Base-by-base conservation (phyloP, 2,113 vertebrate genomes). In the Epinephelus fuscoguttatus region DNA sequence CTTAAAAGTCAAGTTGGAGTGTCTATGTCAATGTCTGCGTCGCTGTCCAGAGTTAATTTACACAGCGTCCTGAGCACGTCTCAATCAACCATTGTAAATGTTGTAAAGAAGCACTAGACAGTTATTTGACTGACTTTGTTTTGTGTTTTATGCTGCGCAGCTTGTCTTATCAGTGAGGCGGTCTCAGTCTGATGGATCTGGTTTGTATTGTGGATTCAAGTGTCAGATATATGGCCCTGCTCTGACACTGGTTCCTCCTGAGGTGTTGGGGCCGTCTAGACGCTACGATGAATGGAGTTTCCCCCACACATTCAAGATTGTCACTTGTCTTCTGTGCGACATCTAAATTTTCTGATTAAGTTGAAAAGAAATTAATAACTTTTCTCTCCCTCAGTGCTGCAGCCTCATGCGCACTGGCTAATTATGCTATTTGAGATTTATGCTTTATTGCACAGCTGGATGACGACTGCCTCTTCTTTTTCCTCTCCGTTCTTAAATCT, bases 151-250 rank as follows among this genome's bases (percentile, higher is more conserved):
- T 79, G 92, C 59, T 59, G 67, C 45, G 70, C 76, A 67, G 88
- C 78, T 76, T 12, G 25, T 85, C 93, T 95, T 95, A 95, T 95
- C 94, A 93, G 89, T 59, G 12, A 69, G 50, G 52, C 84, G 61
- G 85, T 88, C 81, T 82, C 84, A 72, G 82, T 69, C 79, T n/a
- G 70, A 72, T 90, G 79, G 87, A 84, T 91, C 90, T 93, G 88
- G 82, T 87, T 91, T 93, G 62, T 82, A 30, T 79, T 89, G 81
- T 60, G 82, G 76, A 77, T 84, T 84, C 45, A 50, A 83, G 75
- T 70, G 63, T 76, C 88, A 89, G 80, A 89, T 93, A 91, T 94
- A 93, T 76, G 81, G 87, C 89, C 85, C 78, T 62, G 55, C 70
- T 50, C 68, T 53, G 76, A 73, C 19, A n/a, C 84, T 60, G 80